phyloP scores from a whole-genome alignment of 2,888 invertebrate species.

The Beris morrisii region DNA sequence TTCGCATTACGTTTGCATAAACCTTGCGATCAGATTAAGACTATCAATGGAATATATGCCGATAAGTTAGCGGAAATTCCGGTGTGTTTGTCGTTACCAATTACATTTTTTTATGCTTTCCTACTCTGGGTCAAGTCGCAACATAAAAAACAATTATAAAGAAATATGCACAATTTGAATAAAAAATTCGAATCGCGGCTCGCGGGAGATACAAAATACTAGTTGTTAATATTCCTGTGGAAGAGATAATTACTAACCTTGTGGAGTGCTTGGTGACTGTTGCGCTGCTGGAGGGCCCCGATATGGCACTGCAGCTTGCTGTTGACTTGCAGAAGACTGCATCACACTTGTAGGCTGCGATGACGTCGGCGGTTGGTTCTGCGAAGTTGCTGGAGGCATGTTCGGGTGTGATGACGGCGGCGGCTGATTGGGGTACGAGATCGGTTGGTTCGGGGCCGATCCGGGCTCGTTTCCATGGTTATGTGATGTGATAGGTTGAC shows the following conservation, averaged over 20 bases:
- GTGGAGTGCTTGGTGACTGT: constrained; percentile 46
- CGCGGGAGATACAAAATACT: too few relatives aligned
- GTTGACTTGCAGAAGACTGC: constrained; percentile 29
- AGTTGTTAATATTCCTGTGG: too few relatives aligned
- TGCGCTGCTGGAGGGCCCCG: constrained; percentile 47
- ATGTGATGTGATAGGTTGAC: constrained; percentile 55
- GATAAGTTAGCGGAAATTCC: too few relatives aligned
- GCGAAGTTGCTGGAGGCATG: constrained; percentile 30
- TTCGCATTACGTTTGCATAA: too few relatives aligned
- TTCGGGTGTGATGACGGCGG: constrained; percentile 34
- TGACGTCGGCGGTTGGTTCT: constrained; percentile 31
- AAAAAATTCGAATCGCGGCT: too few relatives aligned
- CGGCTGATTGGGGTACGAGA: constrained; percentile 43
- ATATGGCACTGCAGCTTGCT: constrained; percentile 31
- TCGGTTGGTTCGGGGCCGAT: constrained; percentile 47
- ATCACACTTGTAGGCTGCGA: constrained; percentile 30
- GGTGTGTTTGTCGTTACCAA: too few relatives aligned
- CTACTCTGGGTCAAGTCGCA: constrained; percentile 33
- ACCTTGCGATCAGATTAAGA: too few relatives aligned
- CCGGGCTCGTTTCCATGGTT: constrained; percentile 51
- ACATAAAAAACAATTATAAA: too few relatives aligned
- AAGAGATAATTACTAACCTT: constrained; percentile 38
- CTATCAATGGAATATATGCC: too few relatives aligned
- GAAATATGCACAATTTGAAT: too few relatives aligned
- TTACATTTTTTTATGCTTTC: too few relatives aligned